Conservation (phyloP, 2,113 vertebrate species). For the Seriola aureovittata region DNA sequence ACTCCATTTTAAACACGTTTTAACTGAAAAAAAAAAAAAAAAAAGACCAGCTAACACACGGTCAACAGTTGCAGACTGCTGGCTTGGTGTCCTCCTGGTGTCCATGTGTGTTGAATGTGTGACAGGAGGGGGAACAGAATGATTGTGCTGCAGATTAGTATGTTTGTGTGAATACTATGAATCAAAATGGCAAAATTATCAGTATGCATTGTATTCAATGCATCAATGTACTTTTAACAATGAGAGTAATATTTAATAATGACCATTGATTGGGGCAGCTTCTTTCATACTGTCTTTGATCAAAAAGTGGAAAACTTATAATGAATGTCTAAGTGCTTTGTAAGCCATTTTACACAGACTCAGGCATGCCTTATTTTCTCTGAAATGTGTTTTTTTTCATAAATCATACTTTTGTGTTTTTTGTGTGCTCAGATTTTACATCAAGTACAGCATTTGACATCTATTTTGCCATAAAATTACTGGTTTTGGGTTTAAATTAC, state of each 20-base stretch:
- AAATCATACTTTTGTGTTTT: neutral
- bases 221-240: no score
- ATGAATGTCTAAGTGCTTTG: neutral
- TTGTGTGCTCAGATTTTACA: neutral
- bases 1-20: slow-evolving; percentile 2
- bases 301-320: neutral
- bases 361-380: neutral
- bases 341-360: neutral
- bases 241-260: no score
- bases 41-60: neutral
- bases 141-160: neutral
- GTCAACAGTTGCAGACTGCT: neutral
- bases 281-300: no score
- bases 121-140: neutral
- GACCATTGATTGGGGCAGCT: no score
- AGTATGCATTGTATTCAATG: no score
- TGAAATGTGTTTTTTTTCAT: neutral
- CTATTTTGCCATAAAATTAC: neutral
- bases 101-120: neutral
- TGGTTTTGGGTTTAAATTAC: neutral
- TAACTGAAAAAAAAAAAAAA: neutral
- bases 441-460: slow-evolving; percentile 16
- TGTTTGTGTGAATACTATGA: neutral
- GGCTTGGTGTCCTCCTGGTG: neutral
- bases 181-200: neutral